Conservation (phyloP, 2,113 vertebrate genomes). For the Oryzias melastigma region DNA sequence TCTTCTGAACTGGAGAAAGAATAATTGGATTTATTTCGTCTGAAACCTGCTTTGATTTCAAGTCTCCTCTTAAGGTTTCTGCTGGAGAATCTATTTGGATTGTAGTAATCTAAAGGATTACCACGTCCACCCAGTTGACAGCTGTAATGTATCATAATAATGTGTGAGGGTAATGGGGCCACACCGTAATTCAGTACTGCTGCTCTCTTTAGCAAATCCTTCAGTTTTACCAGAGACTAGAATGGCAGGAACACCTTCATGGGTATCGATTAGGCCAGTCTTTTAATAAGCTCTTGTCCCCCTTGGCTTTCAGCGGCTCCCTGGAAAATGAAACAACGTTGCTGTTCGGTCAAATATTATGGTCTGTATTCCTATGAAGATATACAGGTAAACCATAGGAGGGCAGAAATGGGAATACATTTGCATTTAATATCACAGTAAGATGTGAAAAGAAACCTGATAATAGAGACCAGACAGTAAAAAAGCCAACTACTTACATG, state of each 20-base stretch:
- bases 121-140: conserved; percentile 26
- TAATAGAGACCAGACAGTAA: too few relatives aligned
- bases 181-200: conserved; percentile 2
- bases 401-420: too few relatives aligned
- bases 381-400: too few relatives aligned
- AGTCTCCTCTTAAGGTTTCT: conserved; percentile 7
- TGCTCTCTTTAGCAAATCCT: conserved; percentile 3
- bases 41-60: conserved; percentile 6
- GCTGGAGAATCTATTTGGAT: conserved; percentile 16
- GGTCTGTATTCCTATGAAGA: too few relatives aligned
- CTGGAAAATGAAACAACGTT: neutral
- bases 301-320: neutral
- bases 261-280: conserved; percentile 1
- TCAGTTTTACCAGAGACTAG: conserved; percentile 1
- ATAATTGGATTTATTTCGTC: neutral
- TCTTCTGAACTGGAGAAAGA: neutral
- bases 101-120: conserved; percentile 13
- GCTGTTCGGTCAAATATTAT: too few relatives aligned
- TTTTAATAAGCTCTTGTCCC: conserved; percentile 3
- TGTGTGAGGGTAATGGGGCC: conserved; percentile 20
- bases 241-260: neutral
- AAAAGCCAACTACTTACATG: too few relatives aligned
- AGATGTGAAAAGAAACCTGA: too few relatives aligned
- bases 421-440: too few relatives aligned
- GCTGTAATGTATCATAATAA: conserved; percentile 34